A percentile compares a stretch with the other conserved stretches of the same genome.
These are phyloP conservation scores for Meloidogyne hapla DNA, from an alignment of 1,140 invertebrate species.

Conservation along the genomic window DNA sequence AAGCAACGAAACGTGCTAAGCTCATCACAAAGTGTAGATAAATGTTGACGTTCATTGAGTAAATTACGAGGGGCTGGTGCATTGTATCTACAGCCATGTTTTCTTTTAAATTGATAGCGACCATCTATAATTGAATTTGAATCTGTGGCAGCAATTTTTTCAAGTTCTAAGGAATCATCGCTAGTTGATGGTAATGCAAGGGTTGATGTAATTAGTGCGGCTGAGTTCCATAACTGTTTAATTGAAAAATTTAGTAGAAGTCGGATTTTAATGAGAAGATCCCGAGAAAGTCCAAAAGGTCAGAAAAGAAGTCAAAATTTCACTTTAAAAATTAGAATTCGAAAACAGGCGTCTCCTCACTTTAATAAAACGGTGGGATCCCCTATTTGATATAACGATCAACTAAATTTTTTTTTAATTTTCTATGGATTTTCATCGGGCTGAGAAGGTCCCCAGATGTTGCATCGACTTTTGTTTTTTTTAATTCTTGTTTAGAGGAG, in stretches of 20 bases:
- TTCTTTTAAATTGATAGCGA: conserved; percentile 38
- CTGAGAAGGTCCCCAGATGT: no score
- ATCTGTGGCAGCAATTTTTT: conserved; percentile 21
- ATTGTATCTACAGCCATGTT: conserved; percentile 31
- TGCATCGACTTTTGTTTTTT: no score
- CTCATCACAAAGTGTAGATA: neutral
- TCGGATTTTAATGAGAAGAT: neutral
- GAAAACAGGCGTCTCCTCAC: no score
- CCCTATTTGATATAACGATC: no score
- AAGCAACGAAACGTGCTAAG: conserved; percentile 9
- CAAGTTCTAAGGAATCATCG: conserved; percentile 18
- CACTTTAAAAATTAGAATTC: no score
- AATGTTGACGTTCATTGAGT: conserved; percentile 10
- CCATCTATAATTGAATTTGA: conserved; percentile 34
- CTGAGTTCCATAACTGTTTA: conserved; percentile 25
- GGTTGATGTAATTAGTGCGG: neutral
- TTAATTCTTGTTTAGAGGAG: no score
- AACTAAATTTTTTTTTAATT: no score
- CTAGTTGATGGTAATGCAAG: neutral
- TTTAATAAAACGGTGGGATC: no score
- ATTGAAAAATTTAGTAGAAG: conserved; percentile 2
- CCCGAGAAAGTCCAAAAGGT: no score
- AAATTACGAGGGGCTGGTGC: conserved; percentile 21
- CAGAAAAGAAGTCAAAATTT: no score
- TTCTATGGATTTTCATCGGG: no score